A percentile compares a stretch with the other conserved stretches of the same genome.
Evolutionary conservation across 1,140 invertebrate species (phyloP).

Genomic region (Eumaeus atala): DNA sequence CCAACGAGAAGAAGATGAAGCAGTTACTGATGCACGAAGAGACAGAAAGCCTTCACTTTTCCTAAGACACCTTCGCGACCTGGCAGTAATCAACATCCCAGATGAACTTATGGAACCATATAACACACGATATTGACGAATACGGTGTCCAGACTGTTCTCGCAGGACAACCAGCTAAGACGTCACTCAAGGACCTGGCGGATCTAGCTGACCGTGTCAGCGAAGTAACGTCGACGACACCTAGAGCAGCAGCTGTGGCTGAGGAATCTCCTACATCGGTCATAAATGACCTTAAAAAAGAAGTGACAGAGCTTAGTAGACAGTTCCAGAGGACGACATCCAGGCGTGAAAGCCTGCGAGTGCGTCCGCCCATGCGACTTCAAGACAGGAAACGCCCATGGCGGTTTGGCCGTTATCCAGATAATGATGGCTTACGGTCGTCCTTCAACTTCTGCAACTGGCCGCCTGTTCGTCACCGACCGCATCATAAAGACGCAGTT

Average conservation of each 20-base stretch:
- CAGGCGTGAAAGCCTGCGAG: neutral
- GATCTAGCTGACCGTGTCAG: slow-evolving; percentile 8
- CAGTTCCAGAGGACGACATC: neutral
- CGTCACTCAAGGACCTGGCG: neutral
- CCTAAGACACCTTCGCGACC: neutral
- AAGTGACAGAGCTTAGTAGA: neutral
- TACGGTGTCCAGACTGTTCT: neutral
- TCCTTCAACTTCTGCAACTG: neutral
- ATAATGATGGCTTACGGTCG: neutral
- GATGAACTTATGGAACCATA: neutral
- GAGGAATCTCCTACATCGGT: neutral
- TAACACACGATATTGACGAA: neutral
- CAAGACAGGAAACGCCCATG: neutral
- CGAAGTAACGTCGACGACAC: neutral
- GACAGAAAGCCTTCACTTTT: slow-evolving; percentile 7
- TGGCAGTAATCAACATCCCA: neutral
- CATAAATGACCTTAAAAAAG: neutral
- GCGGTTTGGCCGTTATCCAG: too few relatives aligned
- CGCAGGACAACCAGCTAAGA: neutral
- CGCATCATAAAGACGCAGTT: neutral
- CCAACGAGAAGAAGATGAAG: slow-evolving; percentile 3
- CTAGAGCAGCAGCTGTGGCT: neutral
- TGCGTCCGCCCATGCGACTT: slow-evolving; percentile 8
- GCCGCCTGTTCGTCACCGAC: neutral
- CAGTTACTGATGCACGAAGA: slow-evolving; percentile 7